Evolutionary conservation across 2,888 invertebrate species (phyloP).

Genomic region (Caenorhabditis zanzibari): DNA sequence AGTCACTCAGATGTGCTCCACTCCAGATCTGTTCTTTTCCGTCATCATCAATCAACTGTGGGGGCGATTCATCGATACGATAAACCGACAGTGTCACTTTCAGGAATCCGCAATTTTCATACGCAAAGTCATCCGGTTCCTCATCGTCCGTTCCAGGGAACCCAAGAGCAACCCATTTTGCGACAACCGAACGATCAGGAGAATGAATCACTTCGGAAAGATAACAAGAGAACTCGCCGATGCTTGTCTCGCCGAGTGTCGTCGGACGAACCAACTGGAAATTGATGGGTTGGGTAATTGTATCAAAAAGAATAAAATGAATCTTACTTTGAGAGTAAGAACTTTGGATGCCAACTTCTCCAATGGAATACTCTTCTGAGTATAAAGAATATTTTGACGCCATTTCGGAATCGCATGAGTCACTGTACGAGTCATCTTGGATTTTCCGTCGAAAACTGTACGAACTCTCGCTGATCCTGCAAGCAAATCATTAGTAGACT

Average conservation of each 20-base stretch:
- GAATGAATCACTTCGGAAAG: slow-evolving; percentile 68
- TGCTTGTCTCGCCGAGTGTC: slow-evolving; percentile 31
- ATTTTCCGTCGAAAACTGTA: slow-evolving; percentile 61
- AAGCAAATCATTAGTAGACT: too few species aligned
- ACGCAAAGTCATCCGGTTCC: slow-evolving; percentile 61
- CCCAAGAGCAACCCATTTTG: slow-evolving; percentile 78
- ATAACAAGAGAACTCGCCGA: slow-evolving; percentile 60
- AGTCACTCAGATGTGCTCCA: slow-evolving; percentile 73
- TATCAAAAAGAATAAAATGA: too few species aligned
- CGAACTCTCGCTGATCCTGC: slow-evolving; percentile 67
- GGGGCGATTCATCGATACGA: slow-evolving; percentile 72
- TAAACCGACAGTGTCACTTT: slow-evolving; percentile 71
- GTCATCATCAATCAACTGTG: slow-evolving; percentile 68
- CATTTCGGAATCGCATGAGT: slow-evolving; percentile 72
- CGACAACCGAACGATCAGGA: slow-evolving; percentile 61
- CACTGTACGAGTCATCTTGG: slow-evolving; percentile 71
- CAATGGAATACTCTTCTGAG: slow-evolving; percentile 50
- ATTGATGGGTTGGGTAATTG: too few species aligned
- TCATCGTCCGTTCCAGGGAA: slow-evolving; percentile 67
- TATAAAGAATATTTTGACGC: slow-evolving; percentile 66
- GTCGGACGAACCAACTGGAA: slow-evolving; percentile 57
- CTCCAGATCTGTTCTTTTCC: slow-evolving; percentile 75
- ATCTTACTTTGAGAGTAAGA: slow-evolving; percentile 67
- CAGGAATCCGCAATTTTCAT: slow-evolving; percentile 78
- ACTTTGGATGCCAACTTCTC: slow-evolving; percentile 68